Evolutionary conservation across 2,113 vertebrate species (phyloP), one percentile per base, ranked within the genome.

Genomic region (Erpornis zantholeuca): DNA sequence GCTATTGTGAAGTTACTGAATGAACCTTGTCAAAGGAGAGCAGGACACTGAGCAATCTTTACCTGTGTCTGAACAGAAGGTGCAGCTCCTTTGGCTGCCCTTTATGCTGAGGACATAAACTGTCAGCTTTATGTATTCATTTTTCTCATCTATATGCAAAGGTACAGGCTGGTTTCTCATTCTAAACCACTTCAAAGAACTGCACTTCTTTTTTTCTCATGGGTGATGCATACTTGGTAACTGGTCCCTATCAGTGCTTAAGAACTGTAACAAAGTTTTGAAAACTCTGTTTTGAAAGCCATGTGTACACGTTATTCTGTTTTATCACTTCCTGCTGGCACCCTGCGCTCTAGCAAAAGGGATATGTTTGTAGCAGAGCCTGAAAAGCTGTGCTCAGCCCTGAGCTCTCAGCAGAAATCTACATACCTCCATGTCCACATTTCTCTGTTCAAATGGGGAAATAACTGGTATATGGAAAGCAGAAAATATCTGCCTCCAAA

Each of bases 371-470:
- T 68, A 96, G 35, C 54, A 91, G 42, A 84, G 42, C 18, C 54
- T 87, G 65, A 33, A 87, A 68, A 82, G 65, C 27, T 36, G 24
- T 24, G 52, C n/a, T 40, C 31, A 70, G 54, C 56, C 69, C 54
- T 52, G 38, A 40, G 36, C 12, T 65, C 8, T 69, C 47, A 61
- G 54, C 29, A 71, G 45, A 38, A 40, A 60, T 22, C 44, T 16
- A 44, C 10, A 8, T 13, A 40, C 5, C 19, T 59, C 19, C 14
- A 17, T n/a, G 42, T n/a, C 50, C 33, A 7, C 0, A 1, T 10
- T 87, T 44, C 27, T 36, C 29, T 25, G 5, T 33, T 85, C 56
- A 63, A 38, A 45, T 19, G 25, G 13, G n/a, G 28, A 70, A 82
- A 50, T 54, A 71, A 76, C 18, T 68, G 27, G 49, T 9, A 79